Conservation (phyloP, 2,797 vertebrate genomes). For the Manis crassicaudata region DNA sequence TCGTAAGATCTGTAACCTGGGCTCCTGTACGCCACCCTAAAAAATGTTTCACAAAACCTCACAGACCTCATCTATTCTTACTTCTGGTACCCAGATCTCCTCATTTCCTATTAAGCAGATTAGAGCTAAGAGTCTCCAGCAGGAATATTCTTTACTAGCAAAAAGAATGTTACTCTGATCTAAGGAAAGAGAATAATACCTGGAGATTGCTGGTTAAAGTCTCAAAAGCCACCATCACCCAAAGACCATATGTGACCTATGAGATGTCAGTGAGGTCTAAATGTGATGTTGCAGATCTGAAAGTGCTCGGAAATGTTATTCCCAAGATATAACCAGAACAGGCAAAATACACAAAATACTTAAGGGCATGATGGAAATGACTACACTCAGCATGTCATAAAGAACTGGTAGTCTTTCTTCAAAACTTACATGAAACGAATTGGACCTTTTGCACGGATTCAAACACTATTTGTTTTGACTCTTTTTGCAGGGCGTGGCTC, state of each 20-base stretch:
- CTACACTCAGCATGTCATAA: accelerated
- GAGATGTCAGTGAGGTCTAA: not conserved
- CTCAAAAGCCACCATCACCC: not conserved
- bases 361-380: not conserved
- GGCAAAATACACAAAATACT: not conserved
- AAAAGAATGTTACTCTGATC: not conserved
- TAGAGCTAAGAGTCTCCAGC: not conserved
- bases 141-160: not conserved
- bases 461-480: not conserved
- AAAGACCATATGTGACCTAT: not conserved
- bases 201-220: not conserved
- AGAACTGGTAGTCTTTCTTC: not conserved
- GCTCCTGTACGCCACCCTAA: not conserved
- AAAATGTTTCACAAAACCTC: not conserved
- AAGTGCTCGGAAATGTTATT: not conserved
- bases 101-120: not conserved
- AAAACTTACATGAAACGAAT: not conserved
- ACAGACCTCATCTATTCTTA: not conserved
- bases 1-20: not conserved
- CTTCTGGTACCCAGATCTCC: not conserved
- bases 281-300: not conserved
- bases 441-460: not conserved
- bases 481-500: not conserved
- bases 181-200: not conserved
- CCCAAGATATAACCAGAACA: not conserved